Evolutionary conservation across 2,888 invertebrate species (phyloP), one percentile per base, ranked within the genome.

Genomic region (Acrobeloides nanus): DNA sequence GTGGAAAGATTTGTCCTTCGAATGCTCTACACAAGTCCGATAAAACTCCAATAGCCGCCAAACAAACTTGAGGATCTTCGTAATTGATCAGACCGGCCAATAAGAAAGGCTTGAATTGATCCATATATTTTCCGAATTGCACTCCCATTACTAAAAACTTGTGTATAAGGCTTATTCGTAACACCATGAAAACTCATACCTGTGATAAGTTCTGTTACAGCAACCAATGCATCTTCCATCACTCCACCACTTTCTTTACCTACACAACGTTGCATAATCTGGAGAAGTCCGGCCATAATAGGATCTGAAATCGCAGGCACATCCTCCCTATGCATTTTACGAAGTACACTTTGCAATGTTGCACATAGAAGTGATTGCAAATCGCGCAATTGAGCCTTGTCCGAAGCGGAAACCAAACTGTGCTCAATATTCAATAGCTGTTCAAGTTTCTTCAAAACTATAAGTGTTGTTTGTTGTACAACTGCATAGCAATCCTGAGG

Each of bases 141-240:
- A 87, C 85, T 7, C 89, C 88, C 42, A 97, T 79, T n/a, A n/a
- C n/a, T n/a, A n/a, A n/a, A n/a, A n/a, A n/a, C n/a, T n/a, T n/a
- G n/a, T n/a, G n/a, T n/a, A n/a, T n/a, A n/a, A n/a, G n/a, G n/a
- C n/a, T n/a, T n/a, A n/a, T n/a, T n/a, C n/a, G n/a, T n/a, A n/a
- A n/a, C n/a, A n/a, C n/a, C n/a, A n/a, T n/a, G n/a, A n/a, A n/a
- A n/a, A n/a, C n/a, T n/a, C n/a, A n/a, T n/a, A 27, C 51, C 52
- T 23, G 51, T 40, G 38, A 45, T 88, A 21, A 99, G 80, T 1
- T 90, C 89, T 0, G 92, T 87, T 0, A 95, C 89, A 0, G 95
- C 93, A 83, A 95, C 85, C 10, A 99, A 80, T 0, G 95, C 97
- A 76, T 99, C 97, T 76, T 99, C 97, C 76, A 97, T 95, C 0